A percentile compares a stretch with the other conserved stretches of the same genome.
phyloP scores from a whole-genome alignment of 1,140 invertebrate species.

The Drosophila kikkawai region DNA sequence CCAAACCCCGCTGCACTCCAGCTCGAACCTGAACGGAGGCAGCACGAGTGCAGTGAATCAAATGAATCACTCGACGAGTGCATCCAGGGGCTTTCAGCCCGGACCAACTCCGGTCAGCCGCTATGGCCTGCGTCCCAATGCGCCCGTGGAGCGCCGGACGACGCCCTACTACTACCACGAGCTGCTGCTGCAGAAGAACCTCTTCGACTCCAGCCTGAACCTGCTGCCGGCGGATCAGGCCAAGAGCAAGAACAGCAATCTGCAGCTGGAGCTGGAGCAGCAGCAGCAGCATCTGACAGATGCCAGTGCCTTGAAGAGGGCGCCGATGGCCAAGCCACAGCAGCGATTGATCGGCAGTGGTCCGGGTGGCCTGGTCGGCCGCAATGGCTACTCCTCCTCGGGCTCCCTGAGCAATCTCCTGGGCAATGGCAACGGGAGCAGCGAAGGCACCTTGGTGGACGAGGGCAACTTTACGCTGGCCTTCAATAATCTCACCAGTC shows the following conservation, averaged over 20 bases:
- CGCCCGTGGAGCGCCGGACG: slow-evolving; percentile 69
- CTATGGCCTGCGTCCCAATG: slow-evolving; percentile 57
- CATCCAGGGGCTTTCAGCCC: slow-evolving; percentile 26
- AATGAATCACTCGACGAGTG: slow-evolving; percentile 10
- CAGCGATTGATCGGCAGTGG: slow-evolving; percentile 49
- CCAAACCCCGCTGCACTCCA: slow-evolving; percentile 31
- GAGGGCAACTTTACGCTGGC: slow-evolving; percentile 68
- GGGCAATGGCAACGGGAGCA: slow-evolving; percentile 57
- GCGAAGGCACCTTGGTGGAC: slow-evolving; percentile 71
- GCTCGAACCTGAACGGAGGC: slow-evolving; percentile 52
- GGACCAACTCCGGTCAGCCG: slow-evolving; percentile 40
- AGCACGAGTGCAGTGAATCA: slow-evolving; percentile 27
- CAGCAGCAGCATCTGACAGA: slow-evolving; percentile 28
- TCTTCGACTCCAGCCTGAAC: slow-evolving; percentile 83
- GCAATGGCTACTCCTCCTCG: slow-evolving; percentile 43
- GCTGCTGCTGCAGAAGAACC: slow-evolving; percentile 71
- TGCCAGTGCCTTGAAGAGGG: slow-evolving; percentile 37
- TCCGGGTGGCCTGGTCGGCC: slow-evolving; percentile 15
- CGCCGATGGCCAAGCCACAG: slow-evolving; percentile 58
- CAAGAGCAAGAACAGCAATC: slow-evolving; percentile 69
- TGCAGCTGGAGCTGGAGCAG: slow-evolving; percentile 61
- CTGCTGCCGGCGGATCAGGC: slow-evolving; percentile 55
- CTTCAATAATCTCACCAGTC: slow-evolving; percentile 72
- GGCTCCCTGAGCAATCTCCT: slow-evolving; percentile 58
- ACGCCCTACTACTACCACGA: slow-evolving; percentile 84